These are phyloP conservation scores for Manacus vitellinus DNA, from an alignment of 2,113 vertebrate genomes.

Conservation along the genomic window DNA sequence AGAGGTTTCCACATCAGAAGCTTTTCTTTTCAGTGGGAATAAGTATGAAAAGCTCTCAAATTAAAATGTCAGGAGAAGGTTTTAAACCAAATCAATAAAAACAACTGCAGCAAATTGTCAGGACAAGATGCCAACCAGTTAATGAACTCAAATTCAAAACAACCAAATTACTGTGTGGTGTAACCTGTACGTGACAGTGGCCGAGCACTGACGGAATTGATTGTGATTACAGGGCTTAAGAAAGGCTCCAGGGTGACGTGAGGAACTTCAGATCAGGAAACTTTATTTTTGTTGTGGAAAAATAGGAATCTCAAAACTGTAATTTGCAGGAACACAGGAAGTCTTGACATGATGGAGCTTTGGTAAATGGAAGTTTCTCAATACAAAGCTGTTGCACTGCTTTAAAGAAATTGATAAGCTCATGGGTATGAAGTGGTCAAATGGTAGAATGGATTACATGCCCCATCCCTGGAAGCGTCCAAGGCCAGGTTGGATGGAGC, in stretches of 20 bases:
- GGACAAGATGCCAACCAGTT: neutral
- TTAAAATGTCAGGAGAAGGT: neutral
- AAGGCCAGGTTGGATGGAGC: neutral
- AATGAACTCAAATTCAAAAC: neutral
- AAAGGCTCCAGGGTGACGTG: neutral
- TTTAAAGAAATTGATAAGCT: neutral
- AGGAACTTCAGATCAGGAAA: neutral
- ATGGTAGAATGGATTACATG: neutral
- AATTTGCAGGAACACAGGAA: neutral
- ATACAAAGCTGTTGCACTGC: neutral
- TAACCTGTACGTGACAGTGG: neutral
- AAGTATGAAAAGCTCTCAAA: neutral
- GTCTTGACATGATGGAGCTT: neutral
- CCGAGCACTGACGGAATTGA: neutral
- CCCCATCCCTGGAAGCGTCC: neutral
- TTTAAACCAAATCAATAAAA: conserved; percentile 21
- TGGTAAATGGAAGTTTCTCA: neutral
- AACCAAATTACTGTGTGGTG: neutral
- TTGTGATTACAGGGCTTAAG: neutral
- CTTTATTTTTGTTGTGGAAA: neutral
- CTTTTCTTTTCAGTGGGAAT: neutral
- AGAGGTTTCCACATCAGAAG: neutral
- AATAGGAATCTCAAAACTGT: neutral
- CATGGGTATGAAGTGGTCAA: rapidly evolving
- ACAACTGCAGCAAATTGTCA: neutral